Evolutionary conservation across 2,113 vertebrate species (phyloP).

Genomic region (Macquaria ambigua): DNA sequence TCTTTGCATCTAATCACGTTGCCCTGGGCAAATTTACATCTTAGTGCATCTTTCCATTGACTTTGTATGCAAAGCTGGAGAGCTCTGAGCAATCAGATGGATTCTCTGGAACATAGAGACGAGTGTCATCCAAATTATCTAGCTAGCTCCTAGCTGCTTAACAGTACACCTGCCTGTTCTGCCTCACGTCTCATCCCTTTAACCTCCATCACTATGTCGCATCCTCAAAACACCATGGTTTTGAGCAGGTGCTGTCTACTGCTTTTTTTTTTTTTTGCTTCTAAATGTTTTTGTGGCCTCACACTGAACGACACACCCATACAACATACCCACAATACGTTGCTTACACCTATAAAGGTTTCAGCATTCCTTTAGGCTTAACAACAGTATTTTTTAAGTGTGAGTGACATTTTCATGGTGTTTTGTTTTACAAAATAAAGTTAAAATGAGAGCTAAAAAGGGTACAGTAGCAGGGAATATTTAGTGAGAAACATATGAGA

Average conservation of each 20-base stretch:
- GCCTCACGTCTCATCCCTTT: not conserved
- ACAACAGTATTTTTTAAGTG: too few relatives aligned
- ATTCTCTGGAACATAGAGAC: not conserved
- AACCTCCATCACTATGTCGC: not conserved
- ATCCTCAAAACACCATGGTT: not conserved
- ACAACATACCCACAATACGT: not conserved
- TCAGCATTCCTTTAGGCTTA: not conserved
- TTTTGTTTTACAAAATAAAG: too few relatives aligned
- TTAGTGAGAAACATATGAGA: not conserved
- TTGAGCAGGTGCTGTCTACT: not conserved
- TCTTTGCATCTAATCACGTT: too few relatives aligned
- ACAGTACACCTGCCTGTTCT: not conserved
- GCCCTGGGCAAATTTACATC: too few relatives aligned
- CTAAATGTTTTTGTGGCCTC: not conserved
- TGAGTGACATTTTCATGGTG: too few relatives aligned
- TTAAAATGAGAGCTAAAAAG: not conserved
- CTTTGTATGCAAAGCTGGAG: too few relatives aligned
- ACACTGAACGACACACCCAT: not conserved
- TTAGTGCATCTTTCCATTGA: too few relatives aligned
- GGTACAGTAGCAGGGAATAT: too few relatives aligned
- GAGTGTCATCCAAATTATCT: not conserved
- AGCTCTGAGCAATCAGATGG: not conserved
- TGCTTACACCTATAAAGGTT: not conserved
- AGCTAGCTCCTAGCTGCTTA: not conserved
- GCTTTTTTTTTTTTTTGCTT: not conserved